phyloP scores from a whole-genome alignment of 1,140 invertebrate species.

The Platorchestia sp. region DNA sequence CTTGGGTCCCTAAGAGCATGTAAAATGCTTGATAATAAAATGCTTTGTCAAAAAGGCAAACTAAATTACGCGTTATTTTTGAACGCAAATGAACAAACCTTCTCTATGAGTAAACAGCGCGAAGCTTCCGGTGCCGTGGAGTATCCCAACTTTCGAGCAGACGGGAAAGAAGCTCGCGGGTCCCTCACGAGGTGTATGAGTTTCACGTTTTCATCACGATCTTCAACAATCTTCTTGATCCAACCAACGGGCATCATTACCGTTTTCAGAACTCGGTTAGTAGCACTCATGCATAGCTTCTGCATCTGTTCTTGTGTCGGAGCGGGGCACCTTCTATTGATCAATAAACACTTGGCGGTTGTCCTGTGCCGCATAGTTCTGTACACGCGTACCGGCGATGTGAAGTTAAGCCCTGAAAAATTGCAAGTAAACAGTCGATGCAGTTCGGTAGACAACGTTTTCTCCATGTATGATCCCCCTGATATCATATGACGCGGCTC shows the following conservation, averaged over 20 bases:
- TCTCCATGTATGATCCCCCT: not conserved
- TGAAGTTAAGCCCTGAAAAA: not conserved
- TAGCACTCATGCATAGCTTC: not conserved
- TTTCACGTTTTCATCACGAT: conserved; percentile 2
- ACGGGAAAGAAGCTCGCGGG: not conserved
- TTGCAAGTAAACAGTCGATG: not conserved
- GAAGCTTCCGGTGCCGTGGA: not conserved
- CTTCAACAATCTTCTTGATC: not conserved
- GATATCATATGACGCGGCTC: not conserved
- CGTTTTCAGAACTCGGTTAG: not conserved
- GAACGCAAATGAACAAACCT: not conserved
- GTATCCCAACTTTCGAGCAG: conserved; percentile 10
- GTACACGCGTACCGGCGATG: not conserved
- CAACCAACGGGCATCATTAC: not conserved
- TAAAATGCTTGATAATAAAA: too few species aligned
- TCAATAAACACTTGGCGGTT: not conserved
- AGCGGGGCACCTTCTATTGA: not conserved
- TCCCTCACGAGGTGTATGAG: not conserved
- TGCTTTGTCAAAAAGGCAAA: too few species aligned
- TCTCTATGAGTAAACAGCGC: not conserved
- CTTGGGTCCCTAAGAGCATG: too few species aligned
- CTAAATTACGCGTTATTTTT: too few species aligned
- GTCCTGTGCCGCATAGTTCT: not conserved
- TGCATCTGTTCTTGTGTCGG: not conserved
- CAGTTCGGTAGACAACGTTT: not conserved